These are phyloP conservation scores for Apostichopus parvimensis DNA, from an alignment of 35 echinoderm and acorn worm species.

Conservation along the genomic window DNA sequence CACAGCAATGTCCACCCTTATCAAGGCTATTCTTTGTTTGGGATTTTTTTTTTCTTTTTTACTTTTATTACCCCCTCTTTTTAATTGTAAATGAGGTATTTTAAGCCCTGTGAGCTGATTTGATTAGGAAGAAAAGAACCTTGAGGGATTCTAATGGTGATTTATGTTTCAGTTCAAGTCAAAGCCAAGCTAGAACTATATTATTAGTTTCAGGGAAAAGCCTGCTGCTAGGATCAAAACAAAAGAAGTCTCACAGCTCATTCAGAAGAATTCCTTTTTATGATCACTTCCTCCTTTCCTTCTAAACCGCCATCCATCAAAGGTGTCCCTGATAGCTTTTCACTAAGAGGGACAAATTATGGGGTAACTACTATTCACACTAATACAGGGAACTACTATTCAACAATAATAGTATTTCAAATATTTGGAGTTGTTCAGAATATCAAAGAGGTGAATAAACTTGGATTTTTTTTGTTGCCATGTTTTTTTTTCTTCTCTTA, in stretches of 20 bases:
- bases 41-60: neutral
- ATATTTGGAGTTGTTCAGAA: neutral
- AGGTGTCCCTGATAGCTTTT: no score
- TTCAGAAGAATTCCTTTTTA: neutral
- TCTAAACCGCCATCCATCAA: no score
- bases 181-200: neutral
- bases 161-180: neutral
- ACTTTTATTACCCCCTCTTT: no score
- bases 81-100: neutral
- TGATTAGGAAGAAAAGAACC: neutral
- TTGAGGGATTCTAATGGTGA: neutral
- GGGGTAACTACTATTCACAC: no score
- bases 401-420: no score
- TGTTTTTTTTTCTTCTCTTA: no score
- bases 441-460: neutral
- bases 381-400: no score
- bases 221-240: neutral
- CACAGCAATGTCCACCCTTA: slow-evolving; percentile 19
- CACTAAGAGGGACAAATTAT: no score
- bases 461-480: neutral
- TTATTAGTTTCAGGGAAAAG: neutral
- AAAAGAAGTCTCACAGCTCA: neutral
- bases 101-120: neutral
- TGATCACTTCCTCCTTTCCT: neutral
- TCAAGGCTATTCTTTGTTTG: slow-evolving; percentile 23